Evolutionary conservation across 2,888 invertebrate species (phyloP).

Genomic region (Pseudoips prasinana): DNA sequence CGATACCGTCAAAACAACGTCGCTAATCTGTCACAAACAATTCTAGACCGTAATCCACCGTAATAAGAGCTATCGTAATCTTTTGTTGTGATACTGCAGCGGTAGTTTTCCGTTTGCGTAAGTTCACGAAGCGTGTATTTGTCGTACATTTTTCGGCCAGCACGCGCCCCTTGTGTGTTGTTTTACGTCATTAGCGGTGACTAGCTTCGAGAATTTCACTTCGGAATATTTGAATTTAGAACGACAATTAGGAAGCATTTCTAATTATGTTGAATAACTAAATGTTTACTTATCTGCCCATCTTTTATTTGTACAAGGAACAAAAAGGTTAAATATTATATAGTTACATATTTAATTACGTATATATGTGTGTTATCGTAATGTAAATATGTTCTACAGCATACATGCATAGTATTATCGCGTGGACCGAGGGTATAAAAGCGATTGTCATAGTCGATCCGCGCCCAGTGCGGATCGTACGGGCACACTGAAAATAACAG

Average conservation of each 20-base stretch:
- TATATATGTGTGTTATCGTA: conserved; percentile 26
- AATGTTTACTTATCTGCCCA: too few species aligned
- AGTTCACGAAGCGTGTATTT: conserved; percentile 22
- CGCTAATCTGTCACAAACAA: conserved; percentile 21
- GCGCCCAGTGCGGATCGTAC: conserved; percentile 77
- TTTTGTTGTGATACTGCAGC: conserved; percentile 30
- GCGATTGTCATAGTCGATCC: conserved; percentile 23
- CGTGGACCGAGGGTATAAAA: conserved; percentile 60
- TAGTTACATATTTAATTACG: conserved; percentile 10
- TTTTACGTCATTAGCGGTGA: conserved; percentile 22
- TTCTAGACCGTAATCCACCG: conserved; percentile 20
- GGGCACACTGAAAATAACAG: conserved; percentile 62
- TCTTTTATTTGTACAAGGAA: too few species aligned
- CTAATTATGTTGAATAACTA: too few species aligned
- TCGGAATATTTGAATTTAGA: background rate
- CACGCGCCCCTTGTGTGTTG: conserved; percentile 20
- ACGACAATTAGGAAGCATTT: too few species aligned
- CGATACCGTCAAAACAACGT: conserved; percentile 42
- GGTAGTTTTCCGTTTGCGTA: conserved; percentile 67
- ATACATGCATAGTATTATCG: conserved; percentile 23
- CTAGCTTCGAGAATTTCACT: conserved; percentile 10
- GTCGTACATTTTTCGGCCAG: conserved; percentile 22
- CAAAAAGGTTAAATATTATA: too few species aligned
- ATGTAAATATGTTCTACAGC: conserved; percentile 28
- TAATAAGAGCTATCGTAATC: conserved; percentile 16